A percentile compares a stretch with the other conserved stretches of the same genome.
phyloP scores from a whole-genome alignment of 2,888 invertebrate genomes.

The Agrotis ipsilon region DNA sequence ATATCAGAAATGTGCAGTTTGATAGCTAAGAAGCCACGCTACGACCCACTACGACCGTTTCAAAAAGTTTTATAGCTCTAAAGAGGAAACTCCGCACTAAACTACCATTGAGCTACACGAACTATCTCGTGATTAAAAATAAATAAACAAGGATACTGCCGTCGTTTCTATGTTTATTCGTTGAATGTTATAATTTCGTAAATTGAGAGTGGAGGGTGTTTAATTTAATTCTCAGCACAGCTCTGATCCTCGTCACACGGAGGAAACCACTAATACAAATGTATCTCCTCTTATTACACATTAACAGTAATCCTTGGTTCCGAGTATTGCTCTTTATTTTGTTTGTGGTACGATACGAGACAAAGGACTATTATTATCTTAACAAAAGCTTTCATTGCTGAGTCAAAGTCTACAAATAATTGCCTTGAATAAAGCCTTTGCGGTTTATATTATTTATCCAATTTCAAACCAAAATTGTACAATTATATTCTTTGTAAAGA shows the following conservation, averaged over 20 bases:
- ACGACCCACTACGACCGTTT: constrained; percentile 21
- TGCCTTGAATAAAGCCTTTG: neutral
- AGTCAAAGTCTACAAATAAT: neutral
- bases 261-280: constrained; percentile 15
- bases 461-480: neutral
- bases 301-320: constrained; percentile 23
- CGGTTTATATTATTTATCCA: no score
- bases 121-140: constrained; percentile 50
- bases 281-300: constrained; percentile 36
- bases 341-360: constrained; percentile 13
- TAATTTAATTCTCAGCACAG: constrained; percentile 58
- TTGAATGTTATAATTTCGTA: constrained; percentile 51
- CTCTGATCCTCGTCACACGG: constrained; percentile 46
- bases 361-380: constrained; percentile 21
- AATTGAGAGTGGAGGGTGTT: constrained; percentile 50
- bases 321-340: constrained; percentile 23
- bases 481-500: neutral
- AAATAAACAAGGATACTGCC: constrained; percentile 39
- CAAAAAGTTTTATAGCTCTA: constrained; percentile 38
- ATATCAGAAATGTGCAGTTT: constrained; percentile 30
- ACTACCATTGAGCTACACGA: constrained; percentile 8
- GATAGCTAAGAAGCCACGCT: constrained; percentile 29
- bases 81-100: constrained; percentile 19
- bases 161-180: constrained; percentile 38
- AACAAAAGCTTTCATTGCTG: neutral